Conservation (phyloP, 2,888 invertebrate genomes). For the Salpingus planirostris region DNA sequence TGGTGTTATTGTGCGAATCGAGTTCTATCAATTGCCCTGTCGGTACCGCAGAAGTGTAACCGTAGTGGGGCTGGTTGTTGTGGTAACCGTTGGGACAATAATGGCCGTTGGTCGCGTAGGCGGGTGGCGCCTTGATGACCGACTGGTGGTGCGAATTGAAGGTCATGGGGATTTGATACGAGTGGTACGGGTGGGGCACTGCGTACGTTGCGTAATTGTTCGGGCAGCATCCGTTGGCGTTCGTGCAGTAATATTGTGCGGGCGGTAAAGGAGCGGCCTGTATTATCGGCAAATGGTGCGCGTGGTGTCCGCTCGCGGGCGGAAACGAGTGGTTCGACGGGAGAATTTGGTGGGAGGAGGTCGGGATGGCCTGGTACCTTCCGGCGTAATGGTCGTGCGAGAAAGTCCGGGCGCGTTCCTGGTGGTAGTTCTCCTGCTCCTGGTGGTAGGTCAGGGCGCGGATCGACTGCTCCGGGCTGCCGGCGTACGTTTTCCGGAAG, state of each 20-base stretch:
- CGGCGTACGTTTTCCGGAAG: constrained; percentile 49
- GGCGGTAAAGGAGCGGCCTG: constrained; percentile 9
- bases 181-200: constrained; percentile 21
- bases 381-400: not conserved
- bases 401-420: constrained; percentile 23
- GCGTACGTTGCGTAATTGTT: constrained; percentile 14
- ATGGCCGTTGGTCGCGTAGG: constrained; percentile 14
- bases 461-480: constrained; percentile 47
- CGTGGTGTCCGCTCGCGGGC: constrained; percentile 20
- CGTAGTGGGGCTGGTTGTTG: constrained; percentile 38
- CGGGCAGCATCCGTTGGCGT: constrained; percentile 17
- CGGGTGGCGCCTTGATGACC: constrained; percentile 21
- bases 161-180: too few relatives aligned
- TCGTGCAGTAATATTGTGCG: constrained; percentile 23
- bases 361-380: not conserved
- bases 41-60: constrained; percentile 48
- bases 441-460: constrained; percentile 43
- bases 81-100: constrained; percentile 23
- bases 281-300: too few relatives aligned
- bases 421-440: constrained; percentile 40
- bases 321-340: constrained; percentile 28
- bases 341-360: not conserved
- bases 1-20: constrained; percentile 40
- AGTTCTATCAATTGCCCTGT: constrained; percentile 61
- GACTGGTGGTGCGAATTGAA: too few relatives aligned